Base-by-base conservation (phyloP, 2,797 vertebrate species). In the Anisognathus igniventris region DNA sequence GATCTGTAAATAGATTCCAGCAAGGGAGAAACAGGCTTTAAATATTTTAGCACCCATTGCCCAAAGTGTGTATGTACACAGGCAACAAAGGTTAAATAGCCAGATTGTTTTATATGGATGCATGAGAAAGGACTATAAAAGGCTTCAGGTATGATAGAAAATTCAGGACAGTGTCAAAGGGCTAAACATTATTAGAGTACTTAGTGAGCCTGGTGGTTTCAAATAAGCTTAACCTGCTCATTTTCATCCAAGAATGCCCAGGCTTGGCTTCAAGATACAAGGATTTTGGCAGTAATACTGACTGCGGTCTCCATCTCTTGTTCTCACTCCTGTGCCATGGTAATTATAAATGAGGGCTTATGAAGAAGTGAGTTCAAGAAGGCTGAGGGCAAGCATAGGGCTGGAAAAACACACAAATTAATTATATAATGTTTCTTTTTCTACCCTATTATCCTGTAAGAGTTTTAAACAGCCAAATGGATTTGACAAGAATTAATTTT, bases 401-500 rank as follows among this genome's bases (percentile, higher is more conserved):
- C 64, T 87, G n/a, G 53, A 94, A 73, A 92, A 72, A 61, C 45
- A 61, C 53, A 65, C 0, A 1, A 65, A 71, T 7, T 4, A 87
- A 61, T 91, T 94, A 79, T 15, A 42, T 56, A 79, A 76, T 0
- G 1, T 53, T 86, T 77, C 24, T 87, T 86, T 91, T 85, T 28
- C 72, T 54, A 90, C 28, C 12, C 35, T 50, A 51, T 87, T 88
- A 91, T 65, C 50, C 44, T 68, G 11, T 67, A 83, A 48, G 57
- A 64, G 64, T 88, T 93, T 90, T 71, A 91, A 94, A 86, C 35
- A 80, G 65, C 16, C 72, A 88, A 90, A 86, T 71, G 31, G 54
- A 91, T 91, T 93, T 92, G 57, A 93, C 72, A 90, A 68, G 42
- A 94, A 92, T 83, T 91, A 96, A 91, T 86, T 86, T 50, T 54